phyloP scores from a whole-genome alignment of 2,113 vertebrate species.

The Nerophis lumbriciformis region DNA sequence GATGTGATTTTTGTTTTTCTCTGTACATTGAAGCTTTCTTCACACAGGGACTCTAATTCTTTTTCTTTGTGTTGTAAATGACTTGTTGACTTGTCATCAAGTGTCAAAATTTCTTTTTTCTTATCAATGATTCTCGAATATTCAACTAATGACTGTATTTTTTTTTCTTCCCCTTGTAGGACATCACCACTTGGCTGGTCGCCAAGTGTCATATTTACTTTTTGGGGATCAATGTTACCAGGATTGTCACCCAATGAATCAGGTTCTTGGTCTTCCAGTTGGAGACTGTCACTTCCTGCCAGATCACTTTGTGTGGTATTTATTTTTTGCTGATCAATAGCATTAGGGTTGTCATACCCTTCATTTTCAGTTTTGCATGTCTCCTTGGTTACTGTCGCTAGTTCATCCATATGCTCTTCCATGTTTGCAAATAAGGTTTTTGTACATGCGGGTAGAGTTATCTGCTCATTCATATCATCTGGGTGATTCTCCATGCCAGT shows the following conservation, averaged over 20 bases:
- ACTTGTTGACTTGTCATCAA: neutral
- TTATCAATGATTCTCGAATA: neutral
- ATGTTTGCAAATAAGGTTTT: neutral
- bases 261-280: neutral
- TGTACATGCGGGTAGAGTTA: neutral
- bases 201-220: constrained; percentile 1
- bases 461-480: constrained; percentile 2
- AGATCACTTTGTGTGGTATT: neutral
- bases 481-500: neutral
- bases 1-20: neutral
- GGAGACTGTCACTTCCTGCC: too few relatives aligned
- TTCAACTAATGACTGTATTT: neutral
- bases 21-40: constrained; percentile 7
- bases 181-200: neutral
- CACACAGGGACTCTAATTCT: neutral
- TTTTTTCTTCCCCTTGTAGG: neutral
- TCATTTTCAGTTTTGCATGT: constrained; percentile 2
- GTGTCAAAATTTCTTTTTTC: constrained; percentile 12
- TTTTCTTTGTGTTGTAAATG: neutral
- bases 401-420: neutral
- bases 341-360: neutral
- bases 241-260: neutral
- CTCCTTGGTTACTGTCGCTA: constrained; percentile 4
- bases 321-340: constrained; percentile 16
- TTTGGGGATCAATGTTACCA: constrained; percentile 4